Percentiles rank a stretch among this genome's conserved stretches.
Conservation (phyloP, 2,888 invertebrate species). For the Panopea generosa region DNA sequence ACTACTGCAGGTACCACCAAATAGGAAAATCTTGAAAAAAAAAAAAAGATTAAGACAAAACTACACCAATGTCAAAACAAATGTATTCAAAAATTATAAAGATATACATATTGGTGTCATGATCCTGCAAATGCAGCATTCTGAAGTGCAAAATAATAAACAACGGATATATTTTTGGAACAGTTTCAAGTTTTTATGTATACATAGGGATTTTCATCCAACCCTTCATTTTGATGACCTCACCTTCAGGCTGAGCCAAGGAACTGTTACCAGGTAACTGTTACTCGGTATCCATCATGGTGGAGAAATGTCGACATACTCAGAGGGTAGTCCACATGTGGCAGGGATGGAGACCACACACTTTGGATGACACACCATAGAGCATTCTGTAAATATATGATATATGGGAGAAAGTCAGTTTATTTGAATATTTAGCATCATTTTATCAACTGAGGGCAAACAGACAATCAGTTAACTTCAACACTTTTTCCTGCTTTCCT, state of each 20-base stretch:
- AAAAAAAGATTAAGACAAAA: too few species aligned
- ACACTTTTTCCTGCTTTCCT: too few species aligned
- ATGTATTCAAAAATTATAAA: too few species aligned
- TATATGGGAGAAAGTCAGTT: too few species aligned
- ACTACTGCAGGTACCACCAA: too few species aligned
- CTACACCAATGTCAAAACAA: too few species aligned
- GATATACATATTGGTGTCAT: too few species aligned
- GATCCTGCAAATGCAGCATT: slow-evolving; percentile 8
- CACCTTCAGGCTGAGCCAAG: slow-evolving; percentile 67
- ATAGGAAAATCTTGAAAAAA: too few species aligned
- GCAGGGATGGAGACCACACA: slow-evolving; percentile 87
- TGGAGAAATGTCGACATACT: slow-evolving; percentile 87
- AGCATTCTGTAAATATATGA: slow-evolving; percentile 87
- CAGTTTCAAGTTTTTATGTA: neutral
- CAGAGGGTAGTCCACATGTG: slow-evolving; percentile 88
- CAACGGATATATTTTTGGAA: neutral
- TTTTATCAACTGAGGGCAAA: too few species aligned
- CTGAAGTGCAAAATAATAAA: neutral
- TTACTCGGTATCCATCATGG: slow-evolving; percentile 76
- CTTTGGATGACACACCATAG: slow-evolving; percentile 87
- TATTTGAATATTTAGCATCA: too few species aligned
- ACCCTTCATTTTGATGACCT: slow-evolving; percentile 78
- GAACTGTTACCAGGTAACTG: slow-evolving; percentile 40
- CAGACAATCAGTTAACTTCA: too few species aligned
- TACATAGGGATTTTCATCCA: slow-evolving; percentile 83